These are phyloP conservation scores for Rhyacophila evoluta DNA, from an alignment of 2,888 invertebrate genomes.

Conservation along the genomic window DNA sequence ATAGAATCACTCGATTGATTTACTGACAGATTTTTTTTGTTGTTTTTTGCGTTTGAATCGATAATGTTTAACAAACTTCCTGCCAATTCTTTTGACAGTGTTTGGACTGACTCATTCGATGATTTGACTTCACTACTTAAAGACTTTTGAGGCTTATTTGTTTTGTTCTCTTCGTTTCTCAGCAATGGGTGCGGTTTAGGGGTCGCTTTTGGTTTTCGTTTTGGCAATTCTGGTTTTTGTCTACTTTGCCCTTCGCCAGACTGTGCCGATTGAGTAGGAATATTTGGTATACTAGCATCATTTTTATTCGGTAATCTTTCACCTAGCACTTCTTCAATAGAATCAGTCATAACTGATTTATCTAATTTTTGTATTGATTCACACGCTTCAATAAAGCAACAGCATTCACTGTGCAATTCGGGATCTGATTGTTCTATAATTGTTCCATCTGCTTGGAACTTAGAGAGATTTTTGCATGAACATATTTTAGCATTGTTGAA, in stretches of 20 bases:
- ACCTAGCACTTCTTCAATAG: background rate
- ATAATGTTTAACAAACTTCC: background rate
- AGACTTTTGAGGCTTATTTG: background rate
- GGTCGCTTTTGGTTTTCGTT: conserved; percentile 49
- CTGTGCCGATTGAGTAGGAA: background rate
- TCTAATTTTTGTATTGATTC: background rate
- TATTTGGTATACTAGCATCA: background rate
- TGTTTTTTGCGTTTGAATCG: background rate
- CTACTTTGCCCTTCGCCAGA: background rate
- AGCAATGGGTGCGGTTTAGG: conserved; percentile 26
- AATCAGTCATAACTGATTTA: background rate
- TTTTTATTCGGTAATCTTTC: conserved; percentile 23
- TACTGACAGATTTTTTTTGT: background rate
- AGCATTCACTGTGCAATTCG: no score
- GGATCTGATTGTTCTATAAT: background rate
- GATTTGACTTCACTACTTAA: background rate
- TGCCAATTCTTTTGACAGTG: conserved; percentile 18
- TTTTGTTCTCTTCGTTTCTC: conserved; percentile 34
- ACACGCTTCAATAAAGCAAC: no score
- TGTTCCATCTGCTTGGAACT: background rate
- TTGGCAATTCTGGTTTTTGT: conserved; percentile 50
- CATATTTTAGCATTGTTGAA: background rate
- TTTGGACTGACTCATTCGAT: background rate
- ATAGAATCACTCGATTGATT: no score
- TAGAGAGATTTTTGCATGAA: background rate